Conservation (phyloP, 2,888 invertebrate genomes). For the Noctua fimbriata region DNA sequence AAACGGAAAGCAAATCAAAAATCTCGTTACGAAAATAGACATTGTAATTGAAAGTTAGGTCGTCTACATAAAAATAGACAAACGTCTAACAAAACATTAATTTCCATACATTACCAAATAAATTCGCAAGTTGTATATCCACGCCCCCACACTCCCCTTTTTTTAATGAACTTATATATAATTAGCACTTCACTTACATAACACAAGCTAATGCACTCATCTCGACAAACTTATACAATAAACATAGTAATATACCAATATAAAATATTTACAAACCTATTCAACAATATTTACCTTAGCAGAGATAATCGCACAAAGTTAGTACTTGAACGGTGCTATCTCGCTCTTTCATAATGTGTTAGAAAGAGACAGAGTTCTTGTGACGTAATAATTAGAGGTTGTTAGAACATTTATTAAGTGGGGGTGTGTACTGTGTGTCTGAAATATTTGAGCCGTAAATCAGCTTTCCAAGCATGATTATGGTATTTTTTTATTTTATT, state of each 20-base stretch:
- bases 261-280: slow-evolving; percentile 51
- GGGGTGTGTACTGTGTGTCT: slow-evolving; percentile 13
- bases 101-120: slow-evolving; percentile 8
- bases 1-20: background rate
- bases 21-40: background rate
- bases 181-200: slow-evolving; percentile 46
- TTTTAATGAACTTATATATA: slow-evolving; percentile 11
- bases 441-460: slow-evolving; percentile 17
- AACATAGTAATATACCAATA: slow-evolving; percentile 42
- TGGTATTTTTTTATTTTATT: background rate
- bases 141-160: slow-evolving; percentile 17
- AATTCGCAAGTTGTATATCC: background rate
- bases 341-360: background rate
- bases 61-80: background rate
- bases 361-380: slow-evolving; percentile 11
- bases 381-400: slow-evolving; percentile 55
- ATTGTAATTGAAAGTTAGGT: background rate
- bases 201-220: slow-evolving; percentile 52
- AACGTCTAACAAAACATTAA: background rate
- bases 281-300: slow-evolving; percentile 52
- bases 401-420: slow-evolving; percentile 31
- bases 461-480: background rate
- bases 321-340: background rate
- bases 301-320: slow-evolving; percentile 38
- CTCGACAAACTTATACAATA: slow-evolving; percentile 44